Evolutionary conservation across 2,113 vertebrate species (phyloP).

Genomic region (Toxotes jaculatrix): DNA sequence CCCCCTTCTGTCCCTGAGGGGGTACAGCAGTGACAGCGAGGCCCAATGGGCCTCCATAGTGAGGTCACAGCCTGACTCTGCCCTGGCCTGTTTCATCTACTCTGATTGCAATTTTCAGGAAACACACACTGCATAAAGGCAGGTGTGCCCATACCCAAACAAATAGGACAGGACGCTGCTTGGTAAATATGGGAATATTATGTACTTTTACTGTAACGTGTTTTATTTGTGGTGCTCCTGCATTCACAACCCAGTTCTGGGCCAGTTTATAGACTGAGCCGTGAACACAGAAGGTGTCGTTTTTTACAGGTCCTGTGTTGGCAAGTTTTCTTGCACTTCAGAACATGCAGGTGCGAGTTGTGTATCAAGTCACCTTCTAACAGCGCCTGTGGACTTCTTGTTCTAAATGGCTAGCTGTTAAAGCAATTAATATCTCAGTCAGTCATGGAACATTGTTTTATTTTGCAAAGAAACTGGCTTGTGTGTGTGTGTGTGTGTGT

Average conservation of each 20-base stretch:
- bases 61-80: constrained; percentile 27
- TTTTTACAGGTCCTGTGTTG: constrained; percentile 21
- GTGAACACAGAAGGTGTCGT: background rate
- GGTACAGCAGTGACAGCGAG: constrained; percentile 23
- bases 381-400: background rate
- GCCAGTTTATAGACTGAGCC: constrained; percentile 3
- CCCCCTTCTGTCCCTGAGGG: constrained; percentile 10
- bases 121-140: background rate
- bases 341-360: constrained; percentile 28
- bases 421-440: constrained; percentile 6
- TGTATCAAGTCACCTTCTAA: constrained; percentile 14
- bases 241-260: background rate
- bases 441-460: background rate
- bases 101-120: constrained; percentile 7
- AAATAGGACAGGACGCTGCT: background rate
- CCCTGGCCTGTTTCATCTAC: constrained; percentile 13
- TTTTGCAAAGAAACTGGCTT: background rate
- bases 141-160: background rate
- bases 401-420: background rate
- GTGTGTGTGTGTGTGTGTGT: too few relatives aligned
- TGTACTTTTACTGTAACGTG: constrained; percentile 15
- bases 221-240: constrained; percentile 4
- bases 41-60: constrained; percentile 24
- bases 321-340: constrained; percentile 4
- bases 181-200: background rate